phyloP scores from a whole-genome alignment of 2,797 vertebrate genomes.

The Steatocranus sp. region DNA sequence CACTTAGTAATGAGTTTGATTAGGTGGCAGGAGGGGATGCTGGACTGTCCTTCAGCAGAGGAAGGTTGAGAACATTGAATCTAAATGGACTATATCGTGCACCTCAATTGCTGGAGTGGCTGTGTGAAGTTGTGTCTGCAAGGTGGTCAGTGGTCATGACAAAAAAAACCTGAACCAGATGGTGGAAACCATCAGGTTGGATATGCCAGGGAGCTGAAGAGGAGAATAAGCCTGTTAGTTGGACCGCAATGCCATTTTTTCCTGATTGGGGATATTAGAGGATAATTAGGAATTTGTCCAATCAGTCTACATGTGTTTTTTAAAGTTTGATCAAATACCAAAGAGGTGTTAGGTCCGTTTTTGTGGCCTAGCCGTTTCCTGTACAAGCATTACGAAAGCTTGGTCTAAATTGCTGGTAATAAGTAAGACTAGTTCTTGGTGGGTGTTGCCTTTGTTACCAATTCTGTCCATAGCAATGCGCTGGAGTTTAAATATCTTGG shows the following conservation, averaged over 20 bases:
- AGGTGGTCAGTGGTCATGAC: background rate
- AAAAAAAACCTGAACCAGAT: background rate
- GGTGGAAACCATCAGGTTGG: background rate
- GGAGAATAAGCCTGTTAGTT: background rate
- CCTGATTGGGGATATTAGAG: background rate
- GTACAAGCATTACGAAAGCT: background rate
- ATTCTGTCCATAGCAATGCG: background rate
- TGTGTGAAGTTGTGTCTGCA: background rate
- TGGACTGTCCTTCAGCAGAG: background rate
- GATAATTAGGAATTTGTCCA: background rate
- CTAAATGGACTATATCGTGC: background rate
- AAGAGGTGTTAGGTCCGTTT: fast-evolving
- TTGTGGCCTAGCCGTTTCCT: background rate
- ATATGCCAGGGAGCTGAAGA: background rate
- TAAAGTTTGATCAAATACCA: background rate
- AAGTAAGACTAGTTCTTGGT: background rate
- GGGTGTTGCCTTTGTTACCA: background rate
- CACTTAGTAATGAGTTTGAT: background rate
- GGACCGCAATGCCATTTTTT: background rate
- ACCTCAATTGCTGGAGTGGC: background rate
- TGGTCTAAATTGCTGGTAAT: background rate
- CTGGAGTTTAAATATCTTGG: fast-evolving
- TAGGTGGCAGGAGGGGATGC: background rate
- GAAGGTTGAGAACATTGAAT: background rate
- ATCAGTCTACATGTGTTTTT: background rate